Base-by-base conservation (phyloP, 2,888 invertebrate genomes). In the Melangyna quadrimaculata region DNA sequence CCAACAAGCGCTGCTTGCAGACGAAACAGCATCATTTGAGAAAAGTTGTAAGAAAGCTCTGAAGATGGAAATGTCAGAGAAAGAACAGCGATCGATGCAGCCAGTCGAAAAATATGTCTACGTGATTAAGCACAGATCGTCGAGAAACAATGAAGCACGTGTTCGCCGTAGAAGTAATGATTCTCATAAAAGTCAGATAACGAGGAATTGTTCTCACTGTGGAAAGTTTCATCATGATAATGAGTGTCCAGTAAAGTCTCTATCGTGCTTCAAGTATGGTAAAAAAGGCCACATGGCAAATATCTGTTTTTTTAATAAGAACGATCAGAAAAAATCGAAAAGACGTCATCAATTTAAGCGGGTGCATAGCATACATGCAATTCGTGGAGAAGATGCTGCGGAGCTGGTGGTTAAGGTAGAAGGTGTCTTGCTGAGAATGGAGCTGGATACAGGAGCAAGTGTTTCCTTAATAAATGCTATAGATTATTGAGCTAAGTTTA, bases 201-300 rank as follows among this genome's bases (percentile, higher is more conserved):
- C n/a, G n/a, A n/a, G n/a, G 87, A 9, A 84, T 88, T 53, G 65
- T 89, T 14, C 24, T n/a, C 53, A 27, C 24, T 53, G 27, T 27
- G 53, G 53, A 53, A 53, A 53, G 27, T 53, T 53, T n/a, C 27
- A 53, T 53, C 53, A 53, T 27, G 27, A 53, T 53, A 53, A 53
- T 1, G 53, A 53, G 14, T 53, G 53, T 27, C 53, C 53, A 14
- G 27, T 53, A 14, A 53, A 51, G 14, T 51, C 24, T 24, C 24
- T 51, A 51, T 51, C 14, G 24, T 35, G 35, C 37, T 51, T 51
- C 24, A 51, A 22, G 48, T 48, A 10, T 6, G 27, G 27, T 27
- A 27, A 27, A 27, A 27, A 27, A 27, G n/a, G 6, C 27, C 27
- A 27, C 27, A 27, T 51, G 24, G 51, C 22, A 51, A 51, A 48